Conservation (phyloP, 2,888 invertebrate genomes). For the Brenthis hecate region DNA sequence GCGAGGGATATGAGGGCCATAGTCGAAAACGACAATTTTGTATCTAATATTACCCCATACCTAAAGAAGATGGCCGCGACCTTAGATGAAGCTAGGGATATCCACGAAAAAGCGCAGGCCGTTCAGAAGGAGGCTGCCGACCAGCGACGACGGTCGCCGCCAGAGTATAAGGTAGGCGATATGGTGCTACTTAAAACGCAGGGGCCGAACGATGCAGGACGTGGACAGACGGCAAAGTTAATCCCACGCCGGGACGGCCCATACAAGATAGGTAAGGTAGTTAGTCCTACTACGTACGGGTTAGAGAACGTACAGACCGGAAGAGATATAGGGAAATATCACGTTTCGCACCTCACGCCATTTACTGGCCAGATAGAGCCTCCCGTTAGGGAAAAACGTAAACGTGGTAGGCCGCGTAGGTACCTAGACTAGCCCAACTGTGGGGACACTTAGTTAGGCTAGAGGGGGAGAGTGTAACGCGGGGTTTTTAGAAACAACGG, state of each 20-base stretch:
- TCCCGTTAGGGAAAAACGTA: no score
- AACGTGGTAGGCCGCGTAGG: no score
- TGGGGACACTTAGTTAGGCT: no score
- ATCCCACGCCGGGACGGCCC: conserved; percentile 19
- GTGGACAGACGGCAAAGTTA: conserved; percentile 16
- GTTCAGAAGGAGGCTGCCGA: conserved; percentile 1
- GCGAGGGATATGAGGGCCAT: conserved; percentile 14
- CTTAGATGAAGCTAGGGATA: conserved; percentile 15
- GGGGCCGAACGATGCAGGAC: conserved; percentile 2
- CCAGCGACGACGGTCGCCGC: not conserved
- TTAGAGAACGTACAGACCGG: not conserved
- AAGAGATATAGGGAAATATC: no score
- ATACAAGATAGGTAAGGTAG: not conserved
- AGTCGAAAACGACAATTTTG: conserved; percentile 16
- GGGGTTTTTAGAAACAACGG: no score
- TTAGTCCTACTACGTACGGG: not conserved
- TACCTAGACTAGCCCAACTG: no score
- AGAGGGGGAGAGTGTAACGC: no score
- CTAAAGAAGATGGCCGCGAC: not conserved
- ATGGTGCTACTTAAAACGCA: conserved; percentile 27
- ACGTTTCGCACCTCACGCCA: no score
- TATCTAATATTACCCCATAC: conserved; percentile 16
- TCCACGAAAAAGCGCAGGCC: conserved; percentile 17
- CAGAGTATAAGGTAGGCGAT: conserved; percentile 15
- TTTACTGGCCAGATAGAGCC: no score